Evolutionary conservation across 2,888 invertebrate species (phyloP).

Genomic region (Tipula lateralis): DNA sequence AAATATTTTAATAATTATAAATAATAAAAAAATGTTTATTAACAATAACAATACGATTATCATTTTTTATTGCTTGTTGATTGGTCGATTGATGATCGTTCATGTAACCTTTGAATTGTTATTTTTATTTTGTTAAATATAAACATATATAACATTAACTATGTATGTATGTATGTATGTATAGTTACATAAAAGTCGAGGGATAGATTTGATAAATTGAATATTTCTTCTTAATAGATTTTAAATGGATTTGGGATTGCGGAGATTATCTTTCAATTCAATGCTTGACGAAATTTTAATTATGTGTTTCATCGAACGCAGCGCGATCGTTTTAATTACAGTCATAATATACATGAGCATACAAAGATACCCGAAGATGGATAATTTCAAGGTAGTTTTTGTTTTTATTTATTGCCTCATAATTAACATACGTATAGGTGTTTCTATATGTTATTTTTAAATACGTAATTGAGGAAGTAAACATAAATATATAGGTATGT

Average conservation of each 20-base stretch:
- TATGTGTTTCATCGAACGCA: not conserved
- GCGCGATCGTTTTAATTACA: not conserved
- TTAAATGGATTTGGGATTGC: not conserved
- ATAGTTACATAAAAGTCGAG: not conserved
- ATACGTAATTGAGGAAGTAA: not conserved
- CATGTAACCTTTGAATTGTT: not conserved
- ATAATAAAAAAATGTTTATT: not conserved
- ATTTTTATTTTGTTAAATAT: not conserved
- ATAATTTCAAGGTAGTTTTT: not conserved
- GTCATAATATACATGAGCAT: not conserved
- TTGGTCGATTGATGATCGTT: conserved; percentile 13
- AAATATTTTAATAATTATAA: not conserved
- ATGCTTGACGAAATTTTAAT: conserved; percentile 19
- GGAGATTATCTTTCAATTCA: not conserved
- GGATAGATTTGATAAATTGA: not conserved
- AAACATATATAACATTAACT: not conserved
- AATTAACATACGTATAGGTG: not conserved
- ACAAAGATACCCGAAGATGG: not conserved
- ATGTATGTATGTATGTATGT: not conserved
- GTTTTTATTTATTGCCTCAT: not conserved
- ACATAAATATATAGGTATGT: not conserved
- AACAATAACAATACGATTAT: not conserved
- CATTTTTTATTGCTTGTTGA: not conserved
- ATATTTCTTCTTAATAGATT: not conserved
- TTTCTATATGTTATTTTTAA: not conserved